Conservation (phyloP, 1,140 invertebrate species). For the Lordiphosa clarofinis region DNA sequence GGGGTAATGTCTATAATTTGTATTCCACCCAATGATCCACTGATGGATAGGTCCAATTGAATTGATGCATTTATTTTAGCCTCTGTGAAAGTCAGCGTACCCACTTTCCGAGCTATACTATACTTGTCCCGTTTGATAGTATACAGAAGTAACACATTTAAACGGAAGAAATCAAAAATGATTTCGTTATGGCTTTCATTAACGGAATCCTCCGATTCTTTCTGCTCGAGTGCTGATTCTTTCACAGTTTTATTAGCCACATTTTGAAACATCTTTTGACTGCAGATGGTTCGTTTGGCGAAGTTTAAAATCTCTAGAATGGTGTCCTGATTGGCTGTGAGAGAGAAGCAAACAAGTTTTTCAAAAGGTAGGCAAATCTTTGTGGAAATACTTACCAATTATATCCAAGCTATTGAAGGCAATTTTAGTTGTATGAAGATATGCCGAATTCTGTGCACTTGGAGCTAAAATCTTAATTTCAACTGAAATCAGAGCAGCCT, state of each 20-base stretch:
- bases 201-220: constrained; percentile 18
- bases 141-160: constrained; percentile 92
- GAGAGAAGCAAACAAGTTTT: constrained; percentile 3
- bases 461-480: constrained; percentile 87
- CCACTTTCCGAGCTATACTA: constrained; percentile 91
- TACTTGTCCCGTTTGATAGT: constrained; percentile 87
- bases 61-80: constrained; percentile 94
- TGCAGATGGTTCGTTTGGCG: constrained; percentile 86
- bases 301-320: constrained; percentile 95
- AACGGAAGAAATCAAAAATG: constrained; percentile 94
- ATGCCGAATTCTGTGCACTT: constrained; percentile 81
- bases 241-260: constrained; percentile 29
- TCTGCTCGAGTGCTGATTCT: constrained; percentile 14
- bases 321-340: constrained; percentile 94
- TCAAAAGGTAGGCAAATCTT: background rate
- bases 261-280: constrained; percentile 68
- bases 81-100: constrained; percentile 94
- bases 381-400: constrained; percentile 84
- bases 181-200: constrained; percentile 83
- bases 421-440: constrained; percentile 89
- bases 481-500: constrained; percentile 89
- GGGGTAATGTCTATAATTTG: constrained; percentile 94
- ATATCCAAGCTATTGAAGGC: constrained; percentile 97
- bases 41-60: constrained; percentile 84
- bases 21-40: constrained; percentile 93